Evolutionary conservation across 2,113 vertebrate species (phyloP).

Genomic region (Tauraco erythrolophus): DNA sequence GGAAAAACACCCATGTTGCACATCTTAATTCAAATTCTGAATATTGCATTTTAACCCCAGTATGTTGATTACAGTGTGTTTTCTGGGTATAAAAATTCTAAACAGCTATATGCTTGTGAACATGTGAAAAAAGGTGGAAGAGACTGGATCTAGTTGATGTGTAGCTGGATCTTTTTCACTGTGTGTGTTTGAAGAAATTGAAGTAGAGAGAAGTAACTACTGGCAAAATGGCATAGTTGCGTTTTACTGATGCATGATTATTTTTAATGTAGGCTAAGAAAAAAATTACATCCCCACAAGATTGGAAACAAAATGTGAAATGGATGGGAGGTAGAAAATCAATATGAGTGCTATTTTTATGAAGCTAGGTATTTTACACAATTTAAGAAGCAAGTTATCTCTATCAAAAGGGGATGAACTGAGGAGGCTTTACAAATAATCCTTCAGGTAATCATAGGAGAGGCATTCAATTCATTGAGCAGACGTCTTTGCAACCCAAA

Average conservation of each 20-base stretch:
- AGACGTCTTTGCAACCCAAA: background rate
- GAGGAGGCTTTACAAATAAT: conserved; percentile 21
- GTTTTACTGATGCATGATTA: background rate
- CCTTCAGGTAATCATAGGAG: background rate
- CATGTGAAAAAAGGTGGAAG: background rate
- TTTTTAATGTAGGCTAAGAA: conserved; percentile 31
- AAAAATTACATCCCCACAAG: background rate
- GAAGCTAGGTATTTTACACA: background rate
- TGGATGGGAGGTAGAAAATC: background rate
- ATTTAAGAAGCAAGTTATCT: conserved; percentile 39
- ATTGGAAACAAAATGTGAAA: conserved; percentile 2
- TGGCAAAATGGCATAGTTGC: background rate
- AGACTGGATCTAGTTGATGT: background rate
- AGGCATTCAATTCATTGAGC: background rate
- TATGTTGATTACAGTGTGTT: background rate
- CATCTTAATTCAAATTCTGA: background rate
- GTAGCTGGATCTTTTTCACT: background rate
- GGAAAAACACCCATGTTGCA: background rate
- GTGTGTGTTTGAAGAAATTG: background rate
- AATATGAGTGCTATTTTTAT: conserved; percentile 17
- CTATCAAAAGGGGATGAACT: background rate
- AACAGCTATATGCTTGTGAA: background rate
- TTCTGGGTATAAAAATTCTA: background rate
- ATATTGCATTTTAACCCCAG: background rate
- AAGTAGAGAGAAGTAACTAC: background rate